Evolutionary conservation across 2,888 invertebrate genomes (phyloP).

Genomic region (Lasius fuliginosus): DNA sequence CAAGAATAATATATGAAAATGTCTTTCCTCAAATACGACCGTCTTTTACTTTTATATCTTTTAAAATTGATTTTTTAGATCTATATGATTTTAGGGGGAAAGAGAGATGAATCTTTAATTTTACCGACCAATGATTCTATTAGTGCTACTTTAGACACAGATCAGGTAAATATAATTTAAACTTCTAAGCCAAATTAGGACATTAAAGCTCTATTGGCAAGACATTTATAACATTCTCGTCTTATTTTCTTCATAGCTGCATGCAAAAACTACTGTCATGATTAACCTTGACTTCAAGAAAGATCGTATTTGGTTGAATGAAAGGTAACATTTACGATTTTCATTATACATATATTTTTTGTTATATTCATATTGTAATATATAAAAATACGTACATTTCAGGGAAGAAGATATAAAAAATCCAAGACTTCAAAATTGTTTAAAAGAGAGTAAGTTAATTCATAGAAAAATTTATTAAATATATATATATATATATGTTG

Average conservation of each 20-base stretch:
- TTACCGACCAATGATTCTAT: constrained; percentile 98
- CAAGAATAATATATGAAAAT: constrained; percentile 21
- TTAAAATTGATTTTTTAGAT: constrained; percentile 49
- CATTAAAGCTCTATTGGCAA: background rate
- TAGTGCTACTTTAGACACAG: constrained; percentile 95
- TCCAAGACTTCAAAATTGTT: constrained; percentile 92
- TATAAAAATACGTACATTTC: constrained; percentile 72
- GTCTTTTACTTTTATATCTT: background rate
- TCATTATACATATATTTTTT: background rate
- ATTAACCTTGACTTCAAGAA: constrained; percentile 91
- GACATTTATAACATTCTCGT: background rate
- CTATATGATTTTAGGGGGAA: constrained; percentile 92
- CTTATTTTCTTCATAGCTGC: constrained; percentile 88
- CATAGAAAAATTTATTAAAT: background rate
- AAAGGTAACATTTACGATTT: constrained; percentile 86
- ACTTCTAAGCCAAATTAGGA: constrained; percentile 2
- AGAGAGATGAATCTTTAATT: constrained; percentile 96
- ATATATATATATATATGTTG: background rate
- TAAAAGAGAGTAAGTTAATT: constrained; percentile 89
- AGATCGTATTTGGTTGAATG: constrained; percentile 96
- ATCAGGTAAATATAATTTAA: constrained; percentile 88
- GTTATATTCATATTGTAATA: background rate
- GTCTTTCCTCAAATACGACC: background rate
- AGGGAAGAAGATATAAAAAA: constrained; percentile 92
- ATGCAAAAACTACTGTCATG: constrained; percentile 96